These are phyloP conservation scores for Uloborus diversus DNA, from an alignment of 1,140 invertebrate genomes.

Conservation along the genomic window DNA sequence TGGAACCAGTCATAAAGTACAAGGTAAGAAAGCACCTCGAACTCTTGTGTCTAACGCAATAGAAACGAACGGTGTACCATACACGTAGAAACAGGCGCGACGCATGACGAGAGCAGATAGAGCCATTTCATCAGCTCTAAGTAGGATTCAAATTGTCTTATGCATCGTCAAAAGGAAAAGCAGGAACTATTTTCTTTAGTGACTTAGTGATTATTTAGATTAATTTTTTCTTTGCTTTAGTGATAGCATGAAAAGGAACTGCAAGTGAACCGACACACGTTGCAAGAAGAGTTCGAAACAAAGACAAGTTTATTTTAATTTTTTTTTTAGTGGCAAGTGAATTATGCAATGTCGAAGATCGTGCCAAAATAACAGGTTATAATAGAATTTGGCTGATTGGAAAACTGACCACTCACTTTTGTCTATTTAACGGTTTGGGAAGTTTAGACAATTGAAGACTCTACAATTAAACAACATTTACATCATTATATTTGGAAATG, in stretches of 20 bases:
- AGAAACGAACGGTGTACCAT: conserved; percentile 5
- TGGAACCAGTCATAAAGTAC: background rate
- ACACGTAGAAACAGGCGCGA: conserved; percentile 16
- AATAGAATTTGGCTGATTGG: too few species aligned
- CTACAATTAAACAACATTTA: too few species aligned
- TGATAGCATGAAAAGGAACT: conserved; percentile 46
- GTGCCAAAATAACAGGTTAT: too few species aligned
- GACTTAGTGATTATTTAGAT: conserved; percentile 14
- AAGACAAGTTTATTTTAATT: too few species aligned
- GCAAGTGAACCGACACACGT: conserved; percentile 7
- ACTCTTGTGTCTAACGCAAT: background rate
- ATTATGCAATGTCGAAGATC: too few species aligned
- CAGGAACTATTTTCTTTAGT: conserved; percentile 46
- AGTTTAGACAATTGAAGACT: too few species aligned
- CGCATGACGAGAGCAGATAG: background rate
- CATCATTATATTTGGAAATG: too few species aligned
- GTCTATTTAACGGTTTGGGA: too few species aligned
- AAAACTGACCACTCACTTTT: too few species aligned
- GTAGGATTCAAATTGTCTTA: conserved; percentile 38
- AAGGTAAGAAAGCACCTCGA: conserved; percentile 27
- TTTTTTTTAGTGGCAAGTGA: too few species aligned
- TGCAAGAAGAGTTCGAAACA: background rate
- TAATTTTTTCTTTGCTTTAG: conserved; percentile 20
- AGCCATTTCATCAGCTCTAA: conserved; percentile 10
- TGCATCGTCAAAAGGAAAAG: conserved; percentile 47